Evolutionary conservation across 2,888 invertebrate genomes (phyloP), one percentile per base, ranked within the genome.

Genomic region (Itoplectis maculator): DNA sequence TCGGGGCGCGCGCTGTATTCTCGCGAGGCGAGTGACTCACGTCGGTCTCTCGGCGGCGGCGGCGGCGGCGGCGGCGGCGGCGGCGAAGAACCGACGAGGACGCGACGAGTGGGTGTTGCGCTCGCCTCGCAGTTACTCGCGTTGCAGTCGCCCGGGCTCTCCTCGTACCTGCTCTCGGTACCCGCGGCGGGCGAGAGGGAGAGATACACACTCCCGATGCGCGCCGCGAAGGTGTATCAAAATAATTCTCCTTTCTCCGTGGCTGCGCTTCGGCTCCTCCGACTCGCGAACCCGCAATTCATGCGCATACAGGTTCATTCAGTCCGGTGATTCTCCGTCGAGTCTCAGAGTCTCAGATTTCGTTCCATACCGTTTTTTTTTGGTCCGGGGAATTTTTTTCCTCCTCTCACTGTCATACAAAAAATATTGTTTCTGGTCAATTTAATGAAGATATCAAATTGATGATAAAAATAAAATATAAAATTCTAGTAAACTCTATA

Each of bases 211-310:
- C 68, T 29, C 66, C 35, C 56, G 35, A n/a, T 70, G 13, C 45
- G 42, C 35, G 56, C 9, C 45, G 42, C 35, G 56, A 37, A 63
- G 78, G 81, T 78, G 69, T 69, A 82, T 82, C 81, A 78, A 78
- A 82, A 78, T 78, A 74, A 82, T 78, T 45, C 56, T 82, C 81
- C 78, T 82, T 82, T 82, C 81, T 82, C 81, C 78, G 69, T 40
- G 18, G 45, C 42, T 56, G 69, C 40, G 54, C 56, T 45, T 51
- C 23, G 54, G 70, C 69, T 80, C 68, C 61, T 61, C 79, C 68
- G 18, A 42, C 51, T 74, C 42, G 5, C 42, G 8, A 47, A 47
- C 37, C 56, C 45, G 54, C 29, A 47, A 42, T 65, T 82, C 77
- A 37, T n/a, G n/a, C n/a, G n/a, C 47, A 11, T 63, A 40, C 78